Evolutionary conservation across 2,888 invertebrate genomes (phyloP), one percentile per base, ranked within the genome.

Genomic region (Parasteatoda lunata): DNA sequence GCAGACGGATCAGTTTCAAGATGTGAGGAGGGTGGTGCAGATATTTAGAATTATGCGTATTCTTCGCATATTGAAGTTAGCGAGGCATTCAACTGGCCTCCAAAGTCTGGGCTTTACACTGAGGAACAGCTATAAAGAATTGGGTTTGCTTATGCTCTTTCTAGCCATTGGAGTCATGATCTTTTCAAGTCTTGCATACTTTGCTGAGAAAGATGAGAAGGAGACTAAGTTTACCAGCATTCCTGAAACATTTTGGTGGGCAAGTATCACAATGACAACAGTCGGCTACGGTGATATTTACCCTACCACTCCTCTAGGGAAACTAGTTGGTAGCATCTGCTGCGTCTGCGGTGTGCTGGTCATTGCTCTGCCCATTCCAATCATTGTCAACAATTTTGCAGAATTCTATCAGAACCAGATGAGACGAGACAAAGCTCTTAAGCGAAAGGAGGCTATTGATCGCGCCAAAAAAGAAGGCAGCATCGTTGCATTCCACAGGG

Each of bases 291-390:
- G 99, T 94, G 99, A 98, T 94, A 97, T 97, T 93, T 96, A 95
- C 94, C 97, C 99, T 93, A 97, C 96, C 93, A 99, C 99, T 93
- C 95, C 96, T 93, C 95, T 98, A 94, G 99, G 99, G 94, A 99
- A 99, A 94, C 95, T 99, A 94, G 98, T 99, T 94, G 99, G 99
- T 94, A 97, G 97, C 94, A 97, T 98, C 94, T 99, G 99, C 96
- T 99, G 99, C 95, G 97, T 99, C 94, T 99, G 98, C 95, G 99
- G 99, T 94, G 99, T 99, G 94, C 95, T 99, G 96, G 99, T 99
- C 95, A 97, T 99, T 95, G 99, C 99, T 94, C 96, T 99, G 94
- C 99, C 99, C 95, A 99, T 99, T 95, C 99, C 99, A 94, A 99
- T 99, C 95, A 99, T 99, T 94, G 99, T 99, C 94, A 98, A 98